Percentiles rank a stretch among this genome's conserved stretches.
phyloP scores from a whole-genome alignment of 2,113 vertebrate genomes.

The Takifugu flavidus region DNA sequence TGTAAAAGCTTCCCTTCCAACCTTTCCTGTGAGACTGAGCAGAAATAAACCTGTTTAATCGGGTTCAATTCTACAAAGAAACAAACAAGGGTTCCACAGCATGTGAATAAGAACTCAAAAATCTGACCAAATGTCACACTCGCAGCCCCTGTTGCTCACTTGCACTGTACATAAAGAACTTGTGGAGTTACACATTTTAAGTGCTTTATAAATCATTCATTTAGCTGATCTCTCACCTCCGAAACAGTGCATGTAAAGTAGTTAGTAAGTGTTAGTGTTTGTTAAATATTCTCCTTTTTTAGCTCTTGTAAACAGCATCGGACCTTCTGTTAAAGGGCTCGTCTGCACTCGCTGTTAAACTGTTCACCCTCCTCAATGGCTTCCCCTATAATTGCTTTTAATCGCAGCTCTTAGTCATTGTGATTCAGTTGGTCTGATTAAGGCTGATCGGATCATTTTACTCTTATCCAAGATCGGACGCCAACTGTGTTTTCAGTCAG shows the following conservation, averaged over 20 bases:
- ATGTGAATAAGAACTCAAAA: constrained; percentile 9
- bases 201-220: constrained; percentile 4
- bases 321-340: constrained; percentile 61
- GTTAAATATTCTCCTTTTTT: constrained; percentile 29
- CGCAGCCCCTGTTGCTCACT: constrained; percentile 10
- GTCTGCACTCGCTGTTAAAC: background rate
- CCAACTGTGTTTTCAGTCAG: too few relatives aligned
- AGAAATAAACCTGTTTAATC: too few relatives aligned
- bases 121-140: constrained; percentile 9
- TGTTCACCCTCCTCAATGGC: too few relatives aligned
- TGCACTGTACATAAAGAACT: constrained; percentile 45
- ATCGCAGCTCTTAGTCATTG: background rate
- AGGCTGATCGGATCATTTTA: too few relatives aligned
- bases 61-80: too few relatives aligned
- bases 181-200: constrained; percentile 25
- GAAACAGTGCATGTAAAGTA: constrained; percentile 17
- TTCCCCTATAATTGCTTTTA: too few relatives aligned
- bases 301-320: constrained; percentile 18
- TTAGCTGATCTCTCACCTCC: constrained; percentile 27
- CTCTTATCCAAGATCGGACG: too few relatives aligned
- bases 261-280: constrained; percentile 28
- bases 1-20: too few relatives aligned
- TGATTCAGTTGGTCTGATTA: too few relatives aligned
- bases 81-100: background rate
- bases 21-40: too few relatives aligned